Base-by-base conservation (phyloP, 2,797 vertebrate genomes). In the Schizopygopsis pylzovi region DNA sequence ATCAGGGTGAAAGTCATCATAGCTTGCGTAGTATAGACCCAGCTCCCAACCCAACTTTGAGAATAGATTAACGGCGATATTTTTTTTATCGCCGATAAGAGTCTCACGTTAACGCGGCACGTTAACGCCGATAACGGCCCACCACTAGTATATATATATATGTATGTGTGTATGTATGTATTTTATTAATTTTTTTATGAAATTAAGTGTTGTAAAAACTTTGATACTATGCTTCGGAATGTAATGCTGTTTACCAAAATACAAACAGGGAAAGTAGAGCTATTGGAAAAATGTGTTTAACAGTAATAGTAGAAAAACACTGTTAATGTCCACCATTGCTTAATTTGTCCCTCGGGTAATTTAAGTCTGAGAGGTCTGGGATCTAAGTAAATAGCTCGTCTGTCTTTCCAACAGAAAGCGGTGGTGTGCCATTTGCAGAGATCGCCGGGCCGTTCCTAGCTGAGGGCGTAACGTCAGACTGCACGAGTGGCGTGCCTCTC, bases 361-460 rank as follows among this genome's bases (percentile, higher is more conserved):
- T n/a, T 72, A 47, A 2, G 6, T 25, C 4, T n/a, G 12, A 75
- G 15, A 6, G 10, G 68, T 71, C 20, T 41, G 9, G 18, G 70
- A 12, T 33, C 25, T 37, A 54, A 59, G 6, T 18, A 8, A n/a
- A 67, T 4, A 13, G 8, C 56, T 65, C 45, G 16, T 20, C 37
- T 59, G n/a, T 65, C 47, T 65, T 39, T 43, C 15, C 87, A 85
- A 10, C 93, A 99, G 98, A 96, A 88, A 94, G 86, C 0, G 90
- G 90, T 2, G 98, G 96, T 1, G 83, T 88, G 49, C 90, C 94
- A 0, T 93, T 97, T 39, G 97, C 98, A 0, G 97, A 98, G 93
- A 96, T 99, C 28, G 93, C 95, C 0, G 98, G 98, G 33, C 98
- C 97, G 6, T 99, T 98, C 93, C 93, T 95, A 0, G 97, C 97